Base-by-base conservation (phyloP, 2,113 vertebrate species). In the Patagioenas fasciata region DNA sequence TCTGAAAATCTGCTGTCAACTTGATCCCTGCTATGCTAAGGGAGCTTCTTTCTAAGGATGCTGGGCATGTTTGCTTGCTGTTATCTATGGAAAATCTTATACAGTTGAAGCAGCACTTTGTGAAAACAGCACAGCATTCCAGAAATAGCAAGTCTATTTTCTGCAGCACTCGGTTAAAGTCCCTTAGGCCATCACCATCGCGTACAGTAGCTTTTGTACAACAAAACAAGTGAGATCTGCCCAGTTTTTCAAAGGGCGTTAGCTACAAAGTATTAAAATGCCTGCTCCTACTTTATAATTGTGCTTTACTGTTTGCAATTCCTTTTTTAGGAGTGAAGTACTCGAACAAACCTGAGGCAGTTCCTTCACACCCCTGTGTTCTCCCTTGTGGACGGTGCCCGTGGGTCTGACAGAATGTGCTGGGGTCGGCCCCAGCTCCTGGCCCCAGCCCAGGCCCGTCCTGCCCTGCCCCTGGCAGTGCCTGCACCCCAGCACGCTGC, bases 71-170 rank as follows among this genome's bases (percentile, higher is more conserved):
- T 94, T 95, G 74, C 73, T 87, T 80, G 38, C 78, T 85, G 88
- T 96, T 91, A 91, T 93, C 88, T 96, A 78, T 62, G 81, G 72
- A 75, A 96, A 95, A 93, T 95, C 80, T 93, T 73, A 91, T 10
- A 73, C 44, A 88, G 84, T 72, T 78, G 40, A 80, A 95, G 86
- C 34, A 94, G 51, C 51, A 88, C 94, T 86, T 85, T 77, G 61
- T 88, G 90, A 93, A 97, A 96, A 88, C 34, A 77, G 87, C 4
- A 7, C 61, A 91, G 88, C 93, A 93, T 90, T 94, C 91, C 85
- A 95, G 91, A 94, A 97, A 93, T 84, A 95, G 91, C 88, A 83
- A 66, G 31, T 94, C 80, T 91, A 88, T 88, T 96, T 95, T 92
- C 88, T 94, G 81, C 80, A 93, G 69, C 84, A 24, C 67, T 79